Evolutionary conservation across 2,113 vertebrate species (phyloP), one percentile per base, ranked within the genome.

Genomic region (Phaetusa simplex): DNA sequence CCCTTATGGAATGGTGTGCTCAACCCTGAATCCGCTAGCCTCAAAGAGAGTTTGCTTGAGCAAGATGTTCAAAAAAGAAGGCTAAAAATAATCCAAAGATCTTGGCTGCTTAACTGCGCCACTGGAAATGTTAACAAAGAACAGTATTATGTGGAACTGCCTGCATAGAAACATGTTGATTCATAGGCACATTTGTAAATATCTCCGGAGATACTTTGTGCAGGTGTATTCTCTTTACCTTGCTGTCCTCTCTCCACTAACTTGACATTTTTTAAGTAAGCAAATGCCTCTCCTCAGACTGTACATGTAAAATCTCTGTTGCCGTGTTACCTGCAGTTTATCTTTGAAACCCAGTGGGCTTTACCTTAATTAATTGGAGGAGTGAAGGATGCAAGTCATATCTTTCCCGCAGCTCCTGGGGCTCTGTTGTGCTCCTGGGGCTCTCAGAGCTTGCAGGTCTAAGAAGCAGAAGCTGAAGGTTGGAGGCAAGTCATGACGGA

Each of bases 41-140:
- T 86, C 52, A 73, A 38, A 56, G 24, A 87, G 36, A 58, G n/a
- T 88, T 90, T 83, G 11, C 50, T 92, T 74, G 32, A 81, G 43
- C 4, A 23, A 86, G 56, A 18, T 9, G 6, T 30, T 86, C 7
- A 73, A 73, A 73, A 92, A 82, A 49, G 19, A 80, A 45, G 27
- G 34, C 73, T 92, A 90, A 91, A 96, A 91, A 43, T 92, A 91
- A 53, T 91, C 12, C 56, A 34, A 86, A 85, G 83, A 64, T 52
- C n/a, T 88, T 84, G 72, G 9, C 38, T 83, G 55, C 59, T 86
- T 65, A 71, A 66, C 34, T 67, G 18, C 24, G 52, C 34, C 40
- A 49, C 52, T 91, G 69, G 52, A 91, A 74, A 45, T 59, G 24
- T 71, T 86, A 88, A 65, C 86, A 76, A 94, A 62, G n/a, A 86